Percentiles rank a stretch among this genome's conserved stretches.
phyloP scores from a whole-genome alignment of 2,113 vertebrate species.

The Pachyramphus minor region DNA sequence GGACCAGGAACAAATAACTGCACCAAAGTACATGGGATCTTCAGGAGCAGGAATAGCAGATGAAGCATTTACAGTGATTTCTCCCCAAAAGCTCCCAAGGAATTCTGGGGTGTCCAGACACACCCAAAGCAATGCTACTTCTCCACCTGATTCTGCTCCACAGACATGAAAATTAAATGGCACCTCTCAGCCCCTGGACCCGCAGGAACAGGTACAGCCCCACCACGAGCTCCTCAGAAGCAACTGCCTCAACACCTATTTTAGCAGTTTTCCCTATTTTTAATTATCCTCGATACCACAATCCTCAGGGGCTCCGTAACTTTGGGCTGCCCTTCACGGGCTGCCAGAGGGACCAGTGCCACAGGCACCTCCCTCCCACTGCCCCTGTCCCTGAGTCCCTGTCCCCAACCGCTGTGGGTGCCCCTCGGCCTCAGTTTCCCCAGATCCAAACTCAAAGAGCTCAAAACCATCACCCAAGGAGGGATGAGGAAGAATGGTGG shows the following conservation, averaged over 20 bases:
- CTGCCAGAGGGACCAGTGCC: background rate
- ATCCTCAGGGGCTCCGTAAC: background rate
- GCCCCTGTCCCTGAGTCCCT: background rate
- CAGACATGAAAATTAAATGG: accelerated
- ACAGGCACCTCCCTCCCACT: accelerated
- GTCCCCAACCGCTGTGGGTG: background rate
- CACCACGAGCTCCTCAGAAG: background rate
- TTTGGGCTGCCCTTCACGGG: background rate
- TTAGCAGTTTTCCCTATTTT: background rate
- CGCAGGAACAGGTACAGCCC: background rate
- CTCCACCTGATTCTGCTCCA: background rate
- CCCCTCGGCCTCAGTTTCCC: background rate
- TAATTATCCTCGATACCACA: background rate
- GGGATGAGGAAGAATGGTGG: background rate
- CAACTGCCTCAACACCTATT: background rate
- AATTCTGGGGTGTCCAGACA: background rate
- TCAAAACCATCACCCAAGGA: background rate
- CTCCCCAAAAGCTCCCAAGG: accelerated
- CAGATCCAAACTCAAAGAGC: background rate
- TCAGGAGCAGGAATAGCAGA: background rate
- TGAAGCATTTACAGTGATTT: accelerated
- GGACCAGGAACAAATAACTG: accelerated
- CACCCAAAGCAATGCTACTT: accelerated
- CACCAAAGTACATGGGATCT: background rate
- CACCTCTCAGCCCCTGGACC: background rate